Percentiles rank a stretch among this genome's conserved stretches.
Evolutionary conservation across 2,113 vertebrate genomes (phyloP).

Genomic region (Percina caprodes): DNA sequence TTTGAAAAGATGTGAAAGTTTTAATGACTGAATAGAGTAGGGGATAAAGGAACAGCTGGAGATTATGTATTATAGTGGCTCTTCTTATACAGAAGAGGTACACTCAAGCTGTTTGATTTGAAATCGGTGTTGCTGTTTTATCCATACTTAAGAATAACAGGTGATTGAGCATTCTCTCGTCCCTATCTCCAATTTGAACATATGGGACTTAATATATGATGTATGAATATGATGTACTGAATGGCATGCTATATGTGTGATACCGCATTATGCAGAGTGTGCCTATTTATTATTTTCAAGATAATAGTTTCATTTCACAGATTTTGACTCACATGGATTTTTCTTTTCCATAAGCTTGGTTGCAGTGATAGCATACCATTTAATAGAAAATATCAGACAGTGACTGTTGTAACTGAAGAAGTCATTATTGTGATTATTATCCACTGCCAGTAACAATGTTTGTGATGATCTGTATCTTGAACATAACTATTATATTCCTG

Average conservation of each 20-base stretch:
- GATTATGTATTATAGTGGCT: conserved; percentile 77
- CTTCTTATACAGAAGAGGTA: conserved; percentile 73
- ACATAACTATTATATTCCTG: conserved; percentile 47
- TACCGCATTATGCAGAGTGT: conserved; percentile 64
- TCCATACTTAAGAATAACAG: conserved; percentile 75
- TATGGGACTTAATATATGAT: conserved; percentile 65
- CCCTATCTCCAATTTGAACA: conserved; percentile 72
- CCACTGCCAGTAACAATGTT: conserved; percentile 56
- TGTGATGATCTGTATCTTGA: conserved; percentile 54
- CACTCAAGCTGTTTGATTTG: conserved; percentile 76
- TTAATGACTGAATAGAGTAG: conserved; percentile 76
- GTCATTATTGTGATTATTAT: conserved; percentile 62
- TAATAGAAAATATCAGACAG: conserved; percentile 45
- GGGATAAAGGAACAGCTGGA: conserved; percentile 81
- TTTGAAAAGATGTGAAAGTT: conserved; percentile 80
- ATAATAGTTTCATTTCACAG: conserved; percentile 71
- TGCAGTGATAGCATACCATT: conserved; percentile 45
- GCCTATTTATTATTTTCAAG: conserved; percentile 67
- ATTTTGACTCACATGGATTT: conserved; percentile 52
- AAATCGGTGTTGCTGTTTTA: conserved; percentile 60
- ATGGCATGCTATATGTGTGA: conserved; percentile 53
- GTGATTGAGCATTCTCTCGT: conserved; percentile 74
- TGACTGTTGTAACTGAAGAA: conserved; percentile 22
- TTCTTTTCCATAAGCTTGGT: conserved; percentile 7
- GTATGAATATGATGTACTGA: conserved; percentile 63